Evolutionary conservation across 2,113 vertebrate species (phyloP).

Genomic region (Oenanthe oenanthe): DNA sequence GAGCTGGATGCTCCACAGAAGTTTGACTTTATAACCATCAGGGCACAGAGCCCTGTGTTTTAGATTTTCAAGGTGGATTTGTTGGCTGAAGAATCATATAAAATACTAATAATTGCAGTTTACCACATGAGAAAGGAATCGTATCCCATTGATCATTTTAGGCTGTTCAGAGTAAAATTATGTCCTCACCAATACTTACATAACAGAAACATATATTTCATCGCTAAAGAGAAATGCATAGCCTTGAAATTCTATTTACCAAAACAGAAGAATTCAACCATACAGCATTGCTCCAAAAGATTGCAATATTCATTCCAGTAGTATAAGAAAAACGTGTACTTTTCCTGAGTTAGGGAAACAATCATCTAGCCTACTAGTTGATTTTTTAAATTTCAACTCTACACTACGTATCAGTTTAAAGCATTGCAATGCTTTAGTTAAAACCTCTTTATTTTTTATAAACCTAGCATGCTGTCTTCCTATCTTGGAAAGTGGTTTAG

Average conservation of each 20-base stretch:
- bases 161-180: not conserved
- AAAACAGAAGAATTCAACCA: not conserved
- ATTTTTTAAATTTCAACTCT: not conserved
- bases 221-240: not conserved
- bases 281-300: not conserved
- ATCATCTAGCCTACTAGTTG: not conserved
- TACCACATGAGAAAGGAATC: not conserved
- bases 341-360: not conserved
- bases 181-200: not conserved
- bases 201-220: not conserved
- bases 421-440: not conserved
- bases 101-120: not conserved
- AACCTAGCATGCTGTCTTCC: not conserved
- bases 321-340: not conserved
- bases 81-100: not conserved
- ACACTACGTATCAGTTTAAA: not conserved
- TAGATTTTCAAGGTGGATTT: not conserved
- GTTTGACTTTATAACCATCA: not conserved
- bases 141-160: not conserved
- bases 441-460: not conserved
- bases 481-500: not conserved
- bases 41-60: not conserved
- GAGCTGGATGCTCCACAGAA: not conserved
- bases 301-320: not conserved
- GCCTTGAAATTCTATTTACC: not conserved